Conservation (phyloP, 2,113 vertebrate genomes). For the Motacilla tschutschensis region DNA sequence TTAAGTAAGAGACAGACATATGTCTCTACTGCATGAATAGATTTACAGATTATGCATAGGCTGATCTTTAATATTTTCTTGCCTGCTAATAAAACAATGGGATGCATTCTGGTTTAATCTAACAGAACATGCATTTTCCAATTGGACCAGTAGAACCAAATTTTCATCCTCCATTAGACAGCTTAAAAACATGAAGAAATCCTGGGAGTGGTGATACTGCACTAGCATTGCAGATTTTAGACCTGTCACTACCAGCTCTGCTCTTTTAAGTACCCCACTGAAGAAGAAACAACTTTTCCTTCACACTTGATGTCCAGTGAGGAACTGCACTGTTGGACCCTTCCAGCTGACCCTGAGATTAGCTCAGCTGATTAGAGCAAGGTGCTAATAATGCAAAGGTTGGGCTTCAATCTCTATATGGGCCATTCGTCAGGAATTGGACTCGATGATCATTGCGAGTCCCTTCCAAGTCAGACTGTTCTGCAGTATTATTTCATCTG, state of each 20-base stretch:
- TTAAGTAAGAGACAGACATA: not conserved
- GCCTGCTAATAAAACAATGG: not conserved
- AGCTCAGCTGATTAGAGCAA: not conserved
- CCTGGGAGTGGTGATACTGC: not conserved
- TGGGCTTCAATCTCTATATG: not conserved
- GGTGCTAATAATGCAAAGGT: not conserved
- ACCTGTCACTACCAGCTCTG: not conserved
- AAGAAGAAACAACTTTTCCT: not conserved
- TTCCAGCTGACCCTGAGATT: not conserved
- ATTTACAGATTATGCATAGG: not conserved
- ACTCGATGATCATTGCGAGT: accelerated
- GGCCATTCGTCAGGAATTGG: not conserved
- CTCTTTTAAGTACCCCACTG: not conserved
- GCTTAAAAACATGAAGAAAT: not conserved
- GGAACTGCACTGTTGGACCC: not conserved
- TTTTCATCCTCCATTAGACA: not conserved
- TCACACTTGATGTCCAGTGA: not conserved
- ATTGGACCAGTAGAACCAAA: not conserved
- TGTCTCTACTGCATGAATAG: not conserved
- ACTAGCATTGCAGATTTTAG: not conserved
- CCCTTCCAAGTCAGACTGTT: not conserved
- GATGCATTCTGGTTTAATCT: not conserved
- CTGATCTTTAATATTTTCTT: not conserved
- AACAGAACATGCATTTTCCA: not conserved
- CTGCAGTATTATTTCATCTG: not conserved